phyloP scores from a whole-genome alignment of 1,140 invertebrate species.

The Hylaeus anthracinus region DNA sequence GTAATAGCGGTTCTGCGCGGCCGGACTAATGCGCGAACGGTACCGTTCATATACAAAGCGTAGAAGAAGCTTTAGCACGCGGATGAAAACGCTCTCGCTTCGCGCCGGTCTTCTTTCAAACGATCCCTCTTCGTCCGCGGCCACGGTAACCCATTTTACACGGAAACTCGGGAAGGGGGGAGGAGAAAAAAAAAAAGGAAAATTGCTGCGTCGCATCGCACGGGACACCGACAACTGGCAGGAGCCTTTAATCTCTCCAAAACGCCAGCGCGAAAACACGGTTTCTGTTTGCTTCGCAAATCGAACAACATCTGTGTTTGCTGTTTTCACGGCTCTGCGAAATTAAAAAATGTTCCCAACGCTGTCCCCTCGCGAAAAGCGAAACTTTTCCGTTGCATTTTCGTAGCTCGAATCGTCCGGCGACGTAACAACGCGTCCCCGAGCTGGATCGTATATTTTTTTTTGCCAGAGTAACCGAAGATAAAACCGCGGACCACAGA shows the following conservation, averaged over 20 bases:
- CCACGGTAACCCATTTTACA: slow-evolving; percentile 25
- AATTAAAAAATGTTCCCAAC: neutral
- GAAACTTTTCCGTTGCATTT: neutral
- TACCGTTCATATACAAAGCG: neutral
- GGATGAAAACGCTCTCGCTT: neutral
- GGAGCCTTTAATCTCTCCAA: slow-evolving; percentile 20
- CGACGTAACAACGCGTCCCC: too few species aligned
- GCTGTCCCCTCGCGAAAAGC: neutral
- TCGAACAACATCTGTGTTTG: slow-evolving; percentile 1
- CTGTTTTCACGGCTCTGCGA: neutral
- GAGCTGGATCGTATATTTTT: too few species aligned
- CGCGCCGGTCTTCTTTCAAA: neutral
- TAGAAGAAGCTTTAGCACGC: neutral
- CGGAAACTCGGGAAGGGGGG: neutral
- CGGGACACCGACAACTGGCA: neutral
- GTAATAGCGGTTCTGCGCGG: neutral
- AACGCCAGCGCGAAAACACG: neutral
- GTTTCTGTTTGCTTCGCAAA: neutral
- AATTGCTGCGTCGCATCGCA: neutral
- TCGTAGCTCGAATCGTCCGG: too few species aligned
- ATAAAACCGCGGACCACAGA: too few species aligned
- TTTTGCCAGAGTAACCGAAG: too few species aligned
- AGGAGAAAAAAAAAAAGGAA: neutral
- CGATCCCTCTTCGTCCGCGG: neutral
- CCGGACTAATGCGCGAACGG: neutral